Conservation (phyloP, 2,797 vertebrate genomes). For the Acrossocheilus fasciatus region DNA sequence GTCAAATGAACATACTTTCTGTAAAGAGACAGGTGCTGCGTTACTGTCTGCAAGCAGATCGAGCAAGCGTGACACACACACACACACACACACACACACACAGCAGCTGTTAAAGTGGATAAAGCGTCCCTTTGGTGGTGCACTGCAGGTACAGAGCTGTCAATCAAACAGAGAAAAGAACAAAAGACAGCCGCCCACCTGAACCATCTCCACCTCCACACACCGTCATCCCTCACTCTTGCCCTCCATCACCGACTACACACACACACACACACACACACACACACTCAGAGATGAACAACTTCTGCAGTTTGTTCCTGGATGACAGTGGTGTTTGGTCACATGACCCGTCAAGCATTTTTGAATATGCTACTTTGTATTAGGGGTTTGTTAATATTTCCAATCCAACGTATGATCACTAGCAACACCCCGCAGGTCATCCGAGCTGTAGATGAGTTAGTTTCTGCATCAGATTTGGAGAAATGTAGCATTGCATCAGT, state of each 20-base stretch:
- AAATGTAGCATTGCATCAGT: background rate
- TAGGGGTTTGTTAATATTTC: background rate
- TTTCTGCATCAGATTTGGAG: background rate
- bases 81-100: slow-evolving; percentile 14
- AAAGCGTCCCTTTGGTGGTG: background rate
- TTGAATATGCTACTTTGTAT: background rate
- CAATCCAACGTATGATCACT: background rate
- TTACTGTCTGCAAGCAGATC: background rate
- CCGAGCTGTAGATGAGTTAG: background rate
- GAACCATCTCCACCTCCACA: background rate
- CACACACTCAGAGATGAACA: background rate
- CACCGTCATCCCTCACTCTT: background rate
- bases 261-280: too few relatives aligned
- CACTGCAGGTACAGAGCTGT: slow-evolving; percentile 36
- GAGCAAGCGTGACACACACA: background rate
- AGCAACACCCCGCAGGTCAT: background rate
- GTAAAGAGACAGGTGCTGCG: background rate
- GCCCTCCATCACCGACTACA: background rate
- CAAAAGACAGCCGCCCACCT: slow-evolving; percentile 9
- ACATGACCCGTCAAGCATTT: background rate
- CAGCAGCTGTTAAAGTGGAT: slow-evolving; percentile 33
- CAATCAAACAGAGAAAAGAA: slow-evolving; percentile 36
- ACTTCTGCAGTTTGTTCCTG: background rate
- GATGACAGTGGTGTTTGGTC: background rate
- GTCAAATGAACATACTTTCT: slow-evolving; percentile 6